Evolutionary conservation across 2,113 vertebrate genomes (phyloP).

Genomic region (Zosterops lateralis): DNA sequence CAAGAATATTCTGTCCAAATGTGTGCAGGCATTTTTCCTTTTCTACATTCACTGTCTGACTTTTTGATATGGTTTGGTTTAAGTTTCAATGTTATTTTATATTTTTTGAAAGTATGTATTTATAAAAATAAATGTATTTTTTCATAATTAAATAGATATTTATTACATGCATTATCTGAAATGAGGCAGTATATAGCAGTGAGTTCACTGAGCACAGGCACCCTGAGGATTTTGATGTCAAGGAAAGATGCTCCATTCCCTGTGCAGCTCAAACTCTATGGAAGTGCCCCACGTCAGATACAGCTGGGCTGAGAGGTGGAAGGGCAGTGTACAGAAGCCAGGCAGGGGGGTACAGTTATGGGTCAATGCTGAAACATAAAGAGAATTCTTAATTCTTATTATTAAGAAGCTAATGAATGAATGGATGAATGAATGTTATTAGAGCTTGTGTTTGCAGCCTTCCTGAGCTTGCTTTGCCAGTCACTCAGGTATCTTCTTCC

Average conservation of each 20-base stretch:
- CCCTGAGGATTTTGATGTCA: neutral
- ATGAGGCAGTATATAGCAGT: neutral
- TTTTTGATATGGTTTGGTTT: neutral
- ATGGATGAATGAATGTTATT: neutral
- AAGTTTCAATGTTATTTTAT: neutral
- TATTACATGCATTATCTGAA: neutral
- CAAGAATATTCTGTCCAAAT: neutral
- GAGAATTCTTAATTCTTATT: neutral
- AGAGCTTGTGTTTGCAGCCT: neutral
- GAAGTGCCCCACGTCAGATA: neutral
- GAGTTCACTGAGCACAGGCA: neutral
- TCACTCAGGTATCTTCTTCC: neutral
- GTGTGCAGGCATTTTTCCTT: neutral
- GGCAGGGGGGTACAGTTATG: neutral
- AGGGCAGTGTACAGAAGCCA: neutral
- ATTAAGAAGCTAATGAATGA: neutral
- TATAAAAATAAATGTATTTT: neutral
- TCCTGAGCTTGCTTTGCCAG: neutral
- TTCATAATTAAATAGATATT: neutral
- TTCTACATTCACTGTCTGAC: fast-evolving
- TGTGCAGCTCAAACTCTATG: neutral
- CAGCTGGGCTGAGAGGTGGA: neutral
- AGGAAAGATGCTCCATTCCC: neutral
- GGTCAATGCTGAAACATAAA: neutral
- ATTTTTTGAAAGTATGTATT: neutral